Conservation (phyloP, 2,797 vertebrate species). For the Takifugu ocellatus region DNA sequence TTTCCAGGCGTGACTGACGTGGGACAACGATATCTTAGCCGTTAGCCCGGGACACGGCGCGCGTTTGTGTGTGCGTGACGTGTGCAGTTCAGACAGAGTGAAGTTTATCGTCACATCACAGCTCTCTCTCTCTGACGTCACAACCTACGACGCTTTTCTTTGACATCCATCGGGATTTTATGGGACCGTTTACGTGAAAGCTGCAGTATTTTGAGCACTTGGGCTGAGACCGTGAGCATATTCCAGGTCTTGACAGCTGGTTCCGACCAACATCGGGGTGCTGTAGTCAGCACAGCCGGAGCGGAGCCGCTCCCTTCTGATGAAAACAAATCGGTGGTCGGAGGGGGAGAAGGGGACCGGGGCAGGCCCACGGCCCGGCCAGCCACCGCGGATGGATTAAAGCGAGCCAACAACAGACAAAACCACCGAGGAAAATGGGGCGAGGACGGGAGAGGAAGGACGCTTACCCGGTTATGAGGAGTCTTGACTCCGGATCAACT, state of each 20-base stretch:
- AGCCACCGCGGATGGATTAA: not conserved
- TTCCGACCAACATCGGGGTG: not conserved
- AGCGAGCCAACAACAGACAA: not conserved
- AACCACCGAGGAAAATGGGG: not conserved
- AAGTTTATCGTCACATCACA: conserved; percentile 10
- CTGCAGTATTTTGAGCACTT: too few species aligned
- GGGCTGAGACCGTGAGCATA: too few species aligned
- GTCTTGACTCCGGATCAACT: conserved; percentile 7
- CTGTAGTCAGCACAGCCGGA: not conserved
- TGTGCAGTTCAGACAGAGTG: conserved; percentile 25
- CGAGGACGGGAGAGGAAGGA: not conserved
- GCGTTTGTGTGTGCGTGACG: not conserved
- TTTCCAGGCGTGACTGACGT: too few species aligned
- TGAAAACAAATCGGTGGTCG: conserved; percentile 45
- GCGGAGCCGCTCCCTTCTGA: conserved; percentile 51
- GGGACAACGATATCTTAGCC: too few species aligned
- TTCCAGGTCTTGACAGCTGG: not conserved
- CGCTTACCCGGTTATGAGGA: conserved; percentile 30
- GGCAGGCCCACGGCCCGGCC: conserved; percentile 11
- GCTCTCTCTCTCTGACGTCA: too few species aligned
- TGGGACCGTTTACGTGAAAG: too few species aligned
- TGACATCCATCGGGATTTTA: too few species aligned
- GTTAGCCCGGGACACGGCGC: too few species aligned
- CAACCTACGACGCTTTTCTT: too few species aligned
- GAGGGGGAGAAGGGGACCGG: conserved; percentile 20